Evolutionary conservation across 1,140 invertebrate species (phyloP).

Genomic region (Aporrectodea caliginosa): DNA sequence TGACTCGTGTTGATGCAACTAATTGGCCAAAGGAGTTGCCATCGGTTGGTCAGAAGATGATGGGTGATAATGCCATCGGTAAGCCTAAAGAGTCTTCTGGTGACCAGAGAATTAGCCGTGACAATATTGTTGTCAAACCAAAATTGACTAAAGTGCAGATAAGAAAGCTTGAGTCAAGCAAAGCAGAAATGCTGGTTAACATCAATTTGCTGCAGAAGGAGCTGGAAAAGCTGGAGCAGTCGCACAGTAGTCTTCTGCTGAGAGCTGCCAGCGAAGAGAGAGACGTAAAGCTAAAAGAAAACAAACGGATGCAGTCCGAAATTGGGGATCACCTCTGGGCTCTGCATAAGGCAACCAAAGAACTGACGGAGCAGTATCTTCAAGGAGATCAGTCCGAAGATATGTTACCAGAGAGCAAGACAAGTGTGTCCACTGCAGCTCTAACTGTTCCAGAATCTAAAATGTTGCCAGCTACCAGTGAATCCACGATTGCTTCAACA

Average conservation of each 20-base stretch:
- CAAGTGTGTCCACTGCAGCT: not conserved
- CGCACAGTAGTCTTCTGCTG: not conserved
- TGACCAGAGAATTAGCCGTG: too few relatives aligned
- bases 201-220: not conserved
- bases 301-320: not conserved
- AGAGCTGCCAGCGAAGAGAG: not conserved
- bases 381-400: too few relatives aligned
- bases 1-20: too few relatives aligned
- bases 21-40: too few relatives aligned
- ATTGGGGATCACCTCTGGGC: not conserved
- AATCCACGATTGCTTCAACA: not conserved
- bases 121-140: not conserved
- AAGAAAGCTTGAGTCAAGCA: not conserved
- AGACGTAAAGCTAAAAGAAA: not conserved
- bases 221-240: not conserved
- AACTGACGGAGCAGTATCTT: not conserved
- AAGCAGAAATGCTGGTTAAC: not conserved
- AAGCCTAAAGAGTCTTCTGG: too few relatives aligned
- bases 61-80: too few relatives aligned
- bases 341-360: not conserved
- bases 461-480: not conserved
- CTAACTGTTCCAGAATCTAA: not conserved
- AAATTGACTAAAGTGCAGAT: not conserved
- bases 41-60: too few relatives aligned
- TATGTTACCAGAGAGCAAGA: too few relatives aligned